phyloP scores from a whole-genome alignment of 2,113 vertebrate species.

The Austrofundulus limnaeus region DNA sequence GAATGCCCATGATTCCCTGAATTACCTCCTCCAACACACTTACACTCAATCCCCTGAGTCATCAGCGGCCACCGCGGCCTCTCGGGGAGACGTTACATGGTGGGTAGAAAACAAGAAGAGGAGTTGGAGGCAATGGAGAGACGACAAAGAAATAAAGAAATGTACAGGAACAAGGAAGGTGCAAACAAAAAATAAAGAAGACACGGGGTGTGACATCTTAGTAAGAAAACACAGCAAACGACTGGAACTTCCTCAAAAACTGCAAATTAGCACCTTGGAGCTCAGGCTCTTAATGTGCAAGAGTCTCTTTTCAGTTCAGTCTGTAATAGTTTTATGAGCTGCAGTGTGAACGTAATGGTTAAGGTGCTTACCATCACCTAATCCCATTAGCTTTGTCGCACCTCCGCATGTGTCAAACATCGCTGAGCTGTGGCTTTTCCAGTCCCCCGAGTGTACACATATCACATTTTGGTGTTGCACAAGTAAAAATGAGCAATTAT shows the following conservation, averaged over 20 bases:
- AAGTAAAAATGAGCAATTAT: slow-evolving; percentile 15
- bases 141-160: slow-evolving; percentile 1
- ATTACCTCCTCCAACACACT: slow-evolving; percentile 27
- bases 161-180: not conserved
- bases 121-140: not conserved
- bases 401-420: not conserved
- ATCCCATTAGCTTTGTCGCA: slow-evolving; percentile 17
- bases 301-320: slow-evolving; percentile 2
- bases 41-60: slow-evolving; percentile 38
- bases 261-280: slow-evolving; percentile 4
- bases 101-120: slow-evolving; percentile 8
- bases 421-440: slow-evolving; percentile 11
- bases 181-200: not conserved
- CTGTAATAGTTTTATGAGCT: not conserved
- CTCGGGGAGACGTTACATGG: slow-evolving; percentile 35
- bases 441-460: not conserved
- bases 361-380: slow-evolving; percentile 8
- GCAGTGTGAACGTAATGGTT: slow-evolving; percentile 15
- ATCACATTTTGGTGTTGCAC: not conserved
- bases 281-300: slow-evolving; percentile 2
- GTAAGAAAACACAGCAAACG: slow-evolving; percentile 1
- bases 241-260: slow-evolving; percentile 21
- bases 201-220: not conserved
- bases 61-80: slow-evolving; percentile 30
- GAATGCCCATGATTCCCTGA: slow-evolving; percentile 42